Conservation (phyloP, 2,888 invertebrate genomes). For the Melikaiella ostensackeni region DNA sequence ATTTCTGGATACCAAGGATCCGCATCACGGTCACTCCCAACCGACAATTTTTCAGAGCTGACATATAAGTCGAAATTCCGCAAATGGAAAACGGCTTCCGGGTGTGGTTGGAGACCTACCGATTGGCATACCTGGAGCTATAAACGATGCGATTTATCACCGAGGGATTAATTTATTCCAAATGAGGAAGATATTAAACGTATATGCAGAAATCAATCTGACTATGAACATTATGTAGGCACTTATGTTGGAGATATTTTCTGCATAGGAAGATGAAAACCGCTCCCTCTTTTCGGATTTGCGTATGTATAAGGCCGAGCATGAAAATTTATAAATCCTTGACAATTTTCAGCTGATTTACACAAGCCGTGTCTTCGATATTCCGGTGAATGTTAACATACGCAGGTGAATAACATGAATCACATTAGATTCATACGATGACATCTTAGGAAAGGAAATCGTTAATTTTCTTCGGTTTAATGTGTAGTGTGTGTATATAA, state of each 20-base stretch:
- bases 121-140: conserved; percentile 33
- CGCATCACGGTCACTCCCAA: conserved; percentile 41
- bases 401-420: conserved; percentile 31
- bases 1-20: conserved; percentile 43
- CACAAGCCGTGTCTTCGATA: conserved; percentile 25
- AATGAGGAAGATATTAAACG: conserved; percentile 26
- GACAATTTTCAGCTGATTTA: conserved; percentile 35
- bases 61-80: conserved; percentile 21
- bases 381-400: conserved; percentile 34
- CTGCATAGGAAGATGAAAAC: neutral
- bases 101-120: conserved; percentile 26
- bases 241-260: conserved; percentile 4
- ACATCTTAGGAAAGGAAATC: conserved; percentile 19
- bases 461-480: conserved; percentile 16
- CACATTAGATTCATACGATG: conserved; percentile 8
- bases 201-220: conserved; percentile 26
- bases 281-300: neutral
- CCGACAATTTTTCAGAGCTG: neutral
- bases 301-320: neutral
- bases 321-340: conserved; percentile 32
- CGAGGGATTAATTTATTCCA: conserved; percentile 10
- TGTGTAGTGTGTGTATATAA: neutral
- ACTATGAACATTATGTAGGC: neutral
- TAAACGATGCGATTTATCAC: conserved; percentile 30
- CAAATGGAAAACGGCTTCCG: conserved; percentile 24